Conservation (phyloP, 1,140 invertebrate species). For the Eupeodes corollae region DNA sequence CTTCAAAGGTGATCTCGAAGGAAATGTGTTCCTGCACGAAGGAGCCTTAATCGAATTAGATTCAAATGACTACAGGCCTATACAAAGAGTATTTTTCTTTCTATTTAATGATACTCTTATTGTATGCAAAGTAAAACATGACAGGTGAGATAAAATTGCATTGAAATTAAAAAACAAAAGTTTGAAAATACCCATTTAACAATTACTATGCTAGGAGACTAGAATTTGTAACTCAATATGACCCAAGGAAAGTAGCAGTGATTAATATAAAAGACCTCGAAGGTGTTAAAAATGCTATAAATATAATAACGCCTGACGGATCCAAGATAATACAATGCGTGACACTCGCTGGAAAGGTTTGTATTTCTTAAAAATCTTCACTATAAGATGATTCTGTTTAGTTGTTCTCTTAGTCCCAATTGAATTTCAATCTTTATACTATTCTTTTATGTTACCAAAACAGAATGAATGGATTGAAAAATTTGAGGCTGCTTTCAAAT, state of each 20-base stretch:
- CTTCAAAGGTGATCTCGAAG: conserved; percentile 58
- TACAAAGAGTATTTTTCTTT: conserved; percentile 85
- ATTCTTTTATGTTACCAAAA: too few relatives aligned
- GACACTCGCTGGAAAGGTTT: conserved; percentile 65
- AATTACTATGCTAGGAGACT: conserved; percentile 60
- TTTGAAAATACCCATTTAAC: background rate
- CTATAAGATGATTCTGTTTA: conserved; percentile 6
- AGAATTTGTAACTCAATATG: conserved; percentile 81
- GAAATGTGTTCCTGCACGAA: conserved; percentile 70
- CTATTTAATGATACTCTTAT: conserved; percentile 80
- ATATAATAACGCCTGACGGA: conserved; percentile 87
- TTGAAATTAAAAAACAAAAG: background rate
- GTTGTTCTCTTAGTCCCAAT: too few relatives aligned
- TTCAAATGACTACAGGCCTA: conserved; percentile 68
- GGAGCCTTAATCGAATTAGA: conserved; percentile 85
- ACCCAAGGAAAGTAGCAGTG: conserved; percentile 82
- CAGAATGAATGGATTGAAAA: conserved; percentile 91
- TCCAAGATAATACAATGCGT: conserved; percentile 86
- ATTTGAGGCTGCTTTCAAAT: conserved; percentile 84
- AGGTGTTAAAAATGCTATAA: conserved; percentile 84
- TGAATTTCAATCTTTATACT: too few relatives aligned
- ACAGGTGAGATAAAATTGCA: conserved; percentile 36
- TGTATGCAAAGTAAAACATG: conserved; percentile 45
- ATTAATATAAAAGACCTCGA: conserved; percentile 91
- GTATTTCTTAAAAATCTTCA: background rate